These are phyloP conservation scores for Cinclus mexicanus DNA, from an alignment of 2,113 vertebrate species.

Conservation along the genomic window DNA sequence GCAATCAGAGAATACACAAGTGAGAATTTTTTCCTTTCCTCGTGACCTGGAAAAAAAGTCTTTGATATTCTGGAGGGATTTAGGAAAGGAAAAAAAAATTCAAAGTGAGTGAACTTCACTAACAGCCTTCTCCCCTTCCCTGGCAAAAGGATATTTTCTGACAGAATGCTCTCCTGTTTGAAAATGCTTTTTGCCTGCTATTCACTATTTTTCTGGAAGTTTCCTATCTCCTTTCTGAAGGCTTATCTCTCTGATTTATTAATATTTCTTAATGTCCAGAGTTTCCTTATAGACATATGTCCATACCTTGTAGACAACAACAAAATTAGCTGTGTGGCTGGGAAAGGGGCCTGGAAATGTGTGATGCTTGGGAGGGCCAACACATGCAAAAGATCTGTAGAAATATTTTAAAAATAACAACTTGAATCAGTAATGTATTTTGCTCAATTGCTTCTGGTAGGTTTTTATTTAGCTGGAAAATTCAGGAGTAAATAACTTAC, in stretches of 20 bases:
- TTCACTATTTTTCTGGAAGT: neutral
- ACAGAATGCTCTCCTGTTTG: neutral
- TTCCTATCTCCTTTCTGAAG: neutral
- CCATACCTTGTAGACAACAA: neutral
- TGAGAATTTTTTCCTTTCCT: neutral
- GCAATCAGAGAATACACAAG: slow-evolving; percentile 13
- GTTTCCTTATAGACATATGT: neutral
- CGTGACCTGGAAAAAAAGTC: slow-evolving; percentile 9
- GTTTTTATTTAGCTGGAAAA: neutral
- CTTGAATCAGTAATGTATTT: neutral
- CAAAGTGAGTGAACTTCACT: slow-evolving; percentile 10
- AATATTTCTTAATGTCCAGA: neutral
- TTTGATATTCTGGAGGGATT: slow-evolving; percentile 50
- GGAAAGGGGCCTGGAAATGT: neutral
- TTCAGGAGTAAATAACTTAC: neutral
- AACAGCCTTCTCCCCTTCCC: neutral
- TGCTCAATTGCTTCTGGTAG: neutral
- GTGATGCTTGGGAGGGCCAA: neutral
- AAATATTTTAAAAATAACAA: neutral
- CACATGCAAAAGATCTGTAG: neutral
- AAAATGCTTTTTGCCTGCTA: neutral
- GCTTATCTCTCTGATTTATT: neutral
- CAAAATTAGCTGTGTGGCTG: neutral
- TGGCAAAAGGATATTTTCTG: slow-evolving; percentile 14
- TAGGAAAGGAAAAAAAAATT: neutral